Evolutionary conservation across 2,797 vertebrate genomes (phyloP), one percentile per base, ranked within the genome.

Genomic region (Sebastes flavidus): DNA sequence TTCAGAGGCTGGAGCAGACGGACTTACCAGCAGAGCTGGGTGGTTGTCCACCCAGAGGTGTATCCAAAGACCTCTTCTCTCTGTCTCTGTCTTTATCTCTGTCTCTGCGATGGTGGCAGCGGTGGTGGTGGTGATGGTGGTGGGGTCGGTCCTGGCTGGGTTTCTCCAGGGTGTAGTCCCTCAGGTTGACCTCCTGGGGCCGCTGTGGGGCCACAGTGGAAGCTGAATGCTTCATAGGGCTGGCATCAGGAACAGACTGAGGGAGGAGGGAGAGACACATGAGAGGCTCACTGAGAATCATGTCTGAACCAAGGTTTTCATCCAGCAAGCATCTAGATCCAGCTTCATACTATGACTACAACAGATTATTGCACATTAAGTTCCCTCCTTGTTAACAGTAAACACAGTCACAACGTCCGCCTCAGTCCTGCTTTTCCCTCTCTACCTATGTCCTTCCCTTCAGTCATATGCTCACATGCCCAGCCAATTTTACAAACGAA

Each of bases 141-240:
- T 94, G 95, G 0, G 92, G 82, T 65, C 96, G 95, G 52, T 97
- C 96, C 0, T 96, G 96, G 0, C 93, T 95, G 25, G 96, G 95
- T 11, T 95, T 94, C 79, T 97, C 97, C 83, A 96, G 56, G 80
- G 93, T 91, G 42, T 95, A 96, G 52, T 96, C 96, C 0, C 94
- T 96, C 56, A 97, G 91, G 59, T 95, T 96, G 49, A 96, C 93
- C 93, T 96, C 92, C 0, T 94, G 97, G 22, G 96, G 92, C 1
- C 95, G 96, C 87, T 95, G 95, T 0, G 98, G 96, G 1, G 97
- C 89, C 93, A 97, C 94, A 0, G 97, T 97, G 89, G 98, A 98
- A 29, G 96, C 94, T 0, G 98, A 99, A 61, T 97, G 97, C 82
- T 97, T 98, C 97, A 99, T 97, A 16, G 97, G 96, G 82, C 97